phyloP scores from a whole-genome alignment of 2,113 vertebrate genomes.

The Toxostoma redivivum region DNA sequence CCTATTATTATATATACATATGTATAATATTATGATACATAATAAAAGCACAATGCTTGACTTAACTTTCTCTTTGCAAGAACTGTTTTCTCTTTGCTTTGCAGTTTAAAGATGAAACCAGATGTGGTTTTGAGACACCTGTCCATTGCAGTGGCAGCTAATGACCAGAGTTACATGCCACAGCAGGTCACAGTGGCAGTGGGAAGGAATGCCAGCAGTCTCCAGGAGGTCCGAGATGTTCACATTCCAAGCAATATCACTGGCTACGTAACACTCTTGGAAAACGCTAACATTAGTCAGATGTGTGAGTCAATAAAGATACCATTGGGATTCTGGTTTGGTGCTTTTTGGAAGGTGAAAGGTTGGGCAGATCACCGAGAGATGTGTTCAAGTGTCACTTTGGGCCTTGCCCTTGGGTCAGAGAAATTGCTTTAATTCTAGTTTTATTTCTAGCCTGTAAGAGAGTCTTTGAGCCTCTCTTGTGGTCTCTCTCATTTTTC shows the following conservation, averaged over 20 bases:
- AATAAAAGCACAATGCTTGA: not conserved
- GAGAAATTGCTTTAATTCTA: not conserved
- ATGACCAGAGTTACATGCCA: slow-evolving; percentile 98
- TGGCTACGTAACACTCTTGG: slow-evolving; percentile 92
- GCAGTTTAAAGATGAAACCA: slow-evolving; percentile 94
- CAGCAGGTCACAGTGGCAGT: slow-evolving; percentile 94
- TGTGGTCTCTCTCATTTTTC: no score
- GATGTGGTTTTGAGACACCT: slow-evolving; percentile 90
- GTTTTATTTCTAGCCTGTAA: not conserved
- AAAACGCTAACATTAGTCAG: slow-evolving; percentile 94
- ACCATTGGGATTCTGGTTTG: not conserved
- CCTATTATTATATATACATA: not conserved
- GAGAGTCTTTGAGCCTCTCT: not conserved
- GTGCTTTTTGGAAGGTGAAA: not conserved
- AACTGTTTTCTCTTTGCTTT: slow-evolving; percentile 5
- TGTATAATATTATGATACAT: not conserved
- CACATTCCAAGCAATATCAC: slow-evolving; percentile 96
- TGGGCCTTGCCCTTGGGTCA: not conserved
- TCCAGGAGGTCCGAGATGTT: slow-evolving; percentile 94
- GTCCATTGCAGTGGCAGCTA: slow-evolving; percentile 90
- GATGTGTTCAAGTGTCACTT: not conserved
- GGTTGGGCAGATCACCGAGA: not conserved
- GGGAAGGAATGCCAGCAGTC: slow-evolving; percentile 83
- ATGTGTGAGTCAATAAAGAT: slow-evolving; percentile 84
- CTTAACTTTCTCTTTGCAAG: not conserved